Evolutionary conservation across 1,140 invertebrate species (phyloP).

Genomic region (Amphibalanus amphitrite): DNA sequence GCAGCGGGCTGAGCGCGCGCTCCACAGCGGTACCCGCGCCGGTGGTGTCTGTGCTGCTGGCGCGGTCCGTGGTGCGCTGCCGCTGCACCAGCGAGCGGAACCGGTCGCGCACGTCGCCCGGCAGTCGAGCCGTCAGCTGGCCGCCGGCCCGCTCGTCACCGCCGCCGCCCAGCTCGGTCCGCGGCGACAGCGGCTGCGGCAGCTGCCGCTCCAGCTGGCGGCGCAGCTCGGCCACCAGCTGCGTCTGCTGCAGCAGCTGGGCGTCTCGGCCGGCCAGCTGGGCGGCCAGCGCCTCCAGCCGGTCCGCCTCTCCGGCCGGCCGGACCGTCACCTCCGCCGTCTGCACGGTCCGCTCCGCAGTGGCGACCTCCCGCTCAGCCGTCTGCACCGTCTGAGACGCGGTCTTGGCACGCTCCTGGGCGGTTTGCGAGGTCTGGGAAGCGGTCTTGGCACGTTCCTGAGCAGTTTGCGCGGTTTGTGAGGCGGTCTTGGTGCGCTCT

Average conservation of each 20-base stretch:
- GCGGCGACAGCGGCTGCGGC: not conserved
- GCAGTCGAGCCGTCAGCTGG: not conserved
- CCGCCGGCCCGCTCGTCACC: not conserved
- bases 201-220: not conserved
- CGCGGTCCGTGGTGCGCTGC: not conserved
- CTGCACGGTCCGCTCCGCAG: not conserved
- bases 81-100: not conserved
- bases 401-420: too few species aligned
- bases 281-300: not conserved
- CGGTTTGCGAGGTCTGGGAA: too few species aligned
- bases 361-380: too few species aligned
- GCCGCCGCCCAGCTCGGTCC: not conserved
- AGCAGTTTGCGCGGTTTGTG: too few species aligned
- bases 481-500: too few species aligned
- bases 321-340: not conserved
- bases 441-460: too few species aligned
- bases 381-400: too few species aligned
- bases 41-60: not conserved
- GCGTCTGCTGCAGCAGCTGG: not conserved
- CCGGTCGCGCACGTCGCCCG: not conserved
- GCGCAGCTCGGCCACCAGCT: not conserved
- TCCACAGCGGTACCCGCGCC: not conserved
- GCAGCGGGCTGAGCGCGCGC: not conserved
- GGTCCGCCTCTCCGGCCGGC: too few species aligned
- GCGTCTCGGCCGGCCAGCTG: not conserved